These are phyloP conservation scores for Beris chalybata DNA, from an alignment of 2,888 invertebrate species.

Conservation along the genomic window DNA sequence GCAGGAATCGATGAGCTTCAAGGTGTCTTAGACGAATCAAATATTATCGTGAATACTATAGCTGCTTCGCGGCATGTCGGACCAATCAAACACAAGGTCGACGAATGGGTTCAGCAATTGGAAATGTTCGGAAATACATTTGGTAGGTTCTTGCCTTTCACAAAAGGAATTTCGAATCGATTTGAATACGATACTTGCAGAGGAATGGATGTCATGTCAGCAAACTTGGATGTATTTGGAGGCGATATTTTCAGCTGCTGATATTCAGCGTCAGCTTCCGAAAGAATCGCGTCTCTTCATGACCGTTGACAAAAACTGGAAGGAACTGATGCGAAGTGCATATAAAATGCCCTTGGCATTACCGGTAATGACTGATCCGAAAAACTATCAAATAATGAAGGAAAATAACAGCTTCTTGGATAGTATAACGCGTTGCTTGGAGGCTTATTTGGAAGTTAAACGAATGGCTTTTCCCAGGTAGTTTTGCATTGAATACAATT, in stretches of 20 bases:
- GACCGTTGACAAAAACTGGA: slow-evolving; percentile 87
- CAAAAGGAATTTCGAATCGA: neutral
- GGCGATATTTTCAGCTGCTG: slow-evolving; percentile 92
- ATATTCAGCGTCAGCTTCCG: slow-evolving; percentile 90
- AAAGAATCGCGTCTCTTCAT: slow-evolving; percentile 85
- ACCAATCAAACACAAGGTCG: slow-evolving; percentile 78
- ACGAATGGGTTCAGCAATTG: slow-evolving; percentile 77
- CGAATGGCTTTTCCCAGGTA: slow-evolving; percentile 80
- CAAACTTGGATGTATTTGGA: slow-evolving; percentile 94
- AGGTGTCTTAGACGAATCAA: slow-evolving; percentile 79
- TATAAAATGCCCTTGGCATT: slow-evolving; percentile 81
- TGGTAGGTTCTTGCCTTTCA: slow-evolving; percentile 58
- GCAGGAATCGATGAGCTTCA: slow-evolving; percentile 86
- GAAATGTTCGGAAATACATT: slow-evolving; percentile 82
- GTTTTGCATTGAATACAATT: neutral
- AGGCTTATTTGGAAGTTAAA: slow-evolving; percentile 87
- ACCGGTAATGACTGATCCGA: slow-evolving; percentile 75
- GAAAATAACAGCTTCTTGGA: slow-evolving; percentile 79
- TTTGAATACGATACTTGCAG: slow-evolving; percentile 48
- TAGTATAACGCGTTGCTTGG: slow-evolving; percentile 86
- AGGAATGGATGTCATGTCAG: slow-evolving; percentile 87
- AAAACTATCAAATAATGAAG: slow-evolving; percentile 68
- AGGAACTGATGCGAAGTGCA: slow-evolving; percentile 81
- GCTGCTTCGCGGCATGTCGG: slow-evolving; percentile 83
- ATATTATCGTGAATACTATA: slow-evolving; percentile 84